Evolutionary conservation across 2,113 vertebrate genomes (phyloP).

Genomic region (Poicephalus meyeri): DNA sequence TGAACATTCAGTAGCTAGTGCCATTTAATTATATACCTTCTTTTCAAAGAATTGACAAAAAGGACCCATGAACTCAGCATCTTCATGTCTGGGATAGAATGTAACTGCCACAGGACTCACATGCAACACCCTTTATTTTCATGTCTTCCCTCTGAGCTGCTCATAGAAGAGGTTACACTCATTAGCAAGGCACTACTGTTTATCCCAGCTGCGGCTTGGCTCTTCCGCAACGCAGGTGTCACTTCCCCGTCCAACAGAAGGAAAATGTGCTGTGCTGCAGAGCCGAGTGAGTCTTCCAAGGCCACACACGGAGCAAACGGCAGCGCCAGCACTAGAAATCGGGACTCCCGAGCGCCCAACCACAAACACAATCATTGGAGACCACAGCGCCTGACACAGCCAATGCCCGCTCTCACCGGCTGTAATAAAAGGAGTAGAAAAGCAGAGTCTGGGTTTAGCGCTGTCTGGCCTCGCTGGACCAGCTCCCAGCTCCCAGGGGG

Average conservation of each 20-base stretch:
- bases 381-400: conserved; percentile 44
- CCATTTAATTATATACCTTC: background rate
- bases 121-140: background rate
- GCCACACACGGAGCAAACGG: background rate
- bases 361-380: background rate
- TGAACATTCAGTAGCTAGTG: background rate
- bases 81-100: background rate
- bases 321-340: conserved; percentile 5
- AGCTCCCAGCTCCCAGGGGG: background rate
- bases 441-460: background rate
- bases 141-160: background rate
- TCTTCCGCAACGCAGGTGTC: conserved; percentile 6
- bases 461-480: background rate
- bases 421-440: background rate
- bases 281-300: conserved; percentile 22
- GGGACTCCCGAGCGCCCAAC: background rate
- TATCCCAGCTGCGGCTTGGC: conserved; percentile 23
- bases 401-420: conserved; percentile 12
- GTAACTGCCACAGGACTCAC: background rate
- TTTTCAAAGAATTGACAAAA: background rate
- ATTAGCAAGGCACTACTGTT: background rate
- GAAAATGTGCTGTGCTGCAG: background rate
- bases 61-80: background rate
- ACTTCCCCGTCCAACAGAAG: background rate
- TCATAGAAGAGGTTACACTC: background rate